phyloP scores from a whole-genome alignment of 2,797 vertebrate species.

The Dryobates pubescens region DNA sequence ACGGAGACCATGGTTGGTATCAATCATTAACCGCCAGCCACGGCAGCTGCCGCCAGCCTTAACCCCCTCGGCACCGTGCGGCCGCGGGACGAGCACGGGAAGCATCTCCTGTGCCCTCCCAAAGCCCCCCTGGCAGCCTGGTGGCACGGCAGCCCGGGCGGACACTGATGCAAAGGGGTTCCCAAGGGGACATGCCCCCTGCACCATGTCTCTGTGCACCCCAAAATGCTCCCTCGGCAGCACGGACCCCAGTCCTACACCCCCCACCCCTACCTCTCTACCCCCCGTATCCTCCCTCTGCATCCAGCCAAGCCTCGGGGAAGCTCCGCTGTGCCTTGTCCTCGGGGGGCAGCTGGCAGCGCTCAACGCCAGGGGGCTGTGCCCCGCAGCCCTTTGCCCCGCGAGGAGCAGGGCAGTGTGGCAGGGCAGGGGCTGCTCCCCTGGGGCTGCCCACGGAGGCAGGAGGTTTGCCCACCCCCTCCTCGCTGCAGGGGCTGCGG shows the following conservation, averaged over 20 bases:
- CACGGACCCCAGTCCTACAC: fast-evolving
- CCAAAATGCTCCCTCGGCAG: neutral
- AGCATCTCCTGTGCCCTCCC: neutral
- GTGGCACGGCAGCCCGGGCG: neutral
- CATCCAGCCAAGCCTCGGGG: neutral
- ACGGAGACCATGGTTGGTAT: conserved; percentile 62
- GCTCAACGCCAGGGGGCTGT: neutral
- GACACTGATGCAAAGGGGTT: fast-evolving
- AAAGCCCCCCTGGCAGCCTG: neutral
- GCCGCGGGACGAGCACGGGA: neutral
- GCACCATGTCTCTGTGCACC: fast-evolving
- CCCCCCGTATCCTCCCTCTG: neutral
- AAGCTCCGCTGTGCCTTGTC: neutral
- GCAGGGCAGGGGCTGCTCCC: neutral
- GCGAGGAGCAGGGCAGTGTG: fast-evolving
- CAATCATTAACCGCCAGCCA: conserved; percentile 81
- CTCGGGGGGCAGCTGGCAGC: fast-evolving
- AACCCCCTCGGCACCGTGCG: conserved; percentile 70
- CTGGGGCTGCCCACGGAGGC: fast-evolving
- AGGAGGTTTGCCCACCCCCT: neutral
- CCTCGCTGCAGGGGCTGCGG: neutral
- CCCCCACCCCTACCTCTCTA: fast-evolving
- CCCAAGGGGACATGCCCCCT: fast-evolving
- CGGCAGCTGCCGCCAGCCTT: conserved; percentile 62
- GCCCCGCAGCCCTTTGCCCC: neutral